Base-by-base conservation (phyloP, 2,888 invertebrate species). In the Drepanosiphum platanoidis region DNA sequence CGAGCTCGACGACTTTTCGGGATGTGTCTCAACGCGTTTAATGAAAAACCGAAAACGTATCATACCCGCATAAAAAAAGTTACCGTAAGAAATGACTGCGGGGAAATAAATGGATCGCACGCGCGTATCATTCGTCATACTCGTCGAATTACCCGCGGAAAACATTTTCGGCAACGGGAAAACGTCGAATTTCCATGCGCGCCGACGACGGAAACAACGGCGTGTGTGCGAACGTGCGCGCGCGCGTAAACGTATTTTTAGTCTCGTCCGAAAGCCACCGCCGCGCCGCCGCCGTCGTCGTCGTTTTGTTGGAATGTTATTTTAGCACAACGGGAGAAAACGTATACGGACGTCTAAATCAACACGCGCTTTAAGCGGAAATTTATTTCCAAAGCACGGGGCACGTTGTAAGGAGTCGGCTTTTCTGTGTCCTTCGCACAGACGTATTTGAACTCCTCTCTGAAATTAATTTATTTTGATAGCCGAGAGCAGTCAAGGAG, bases 11-110 rank as follows among this genome's bases (percentile, higher is more conserved):
- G 78, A 78, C 78, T 46, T 78, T 66, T 42, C 32, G 8, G n/a
- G 42, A 42, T 66, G 13, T 8, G 13, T 42, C 42, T 22, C 32
- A 3, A 8, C n/a, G n/a, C n/a, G n/a, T 79, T 79, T 80, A 84
- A 84, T 75, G 83, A 75, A 84, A 83, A 75, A 74, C 74, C 15
- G 46, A 75, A 83, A 83, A 75, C 18, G 64, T 75, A 75, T 83
- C 74, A 34, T 42, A 18, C 61, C 27, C 9, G 3, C 32, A 32
- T 18, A 75, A 15, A 66, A 74, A 74, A 72, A 71, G 75, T 84
- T 84, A 75, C 66, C 83, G 68, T 83, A 83, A 34, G 52, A 74
- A 74, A 74, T 74, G 34, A 83, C 83, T 74, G 42, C 66, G 5
- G 42, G 46, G 66, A 66, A 83, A 83, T 74, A 83, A 83, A 83